A percentile compares a stretch with the other conserved stretches of the same genome.
phyloP scores from a whole-genome alignment of 2,888 invertebrate genomes.

The Vanessa cardui region DNA sequence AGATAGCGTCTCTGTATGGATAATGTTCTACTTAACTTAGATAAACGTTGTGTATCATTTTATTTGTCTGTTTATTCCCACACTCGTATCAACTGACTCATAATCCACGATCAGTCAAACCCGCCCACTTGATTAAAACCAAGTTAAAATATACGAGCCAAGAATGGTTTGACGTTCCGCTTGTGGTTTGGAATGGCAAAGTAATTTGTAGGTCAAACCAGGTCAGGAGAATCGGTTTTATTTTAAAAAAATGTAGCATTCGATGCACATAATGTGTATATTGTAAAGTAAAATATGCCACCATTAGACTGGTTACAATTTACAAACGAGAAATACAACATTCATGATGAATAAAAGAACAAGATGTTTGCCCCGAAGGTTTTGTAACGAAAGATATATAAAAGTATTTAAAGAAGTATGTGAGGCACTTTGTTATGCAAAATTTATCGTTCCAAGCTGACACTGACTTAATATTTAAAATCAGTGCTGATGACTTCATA shows the following conservation, averaged over 20 bases:
- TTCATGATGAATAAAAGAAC: conserved; percentile 72
- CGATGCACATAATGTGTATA: conserved; percentile 11
- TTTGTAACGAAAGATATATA: conserved; percentile 53
- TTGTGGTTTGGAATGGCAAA: conserved; percentile 17
- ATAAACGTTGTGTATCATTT: conserved; percentile 32
- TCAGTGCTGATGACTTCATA: conserved; percentile 50
- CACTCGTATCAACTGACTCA: conserved; percentile 72
- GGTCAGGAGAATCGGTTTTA: conserved; percentile 12
- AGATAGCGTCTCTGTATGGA: conserved; percentile 61
- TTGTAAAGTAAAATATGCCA: conserved; percentile 63
- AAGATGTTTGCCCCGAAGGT: conserved; percentile 54
- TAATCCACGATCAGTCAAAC: conserved; percentile 56
- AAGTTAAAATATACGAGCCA: conserved; percentile 25
- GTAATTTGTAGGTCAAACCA: conserved; percentile 22
- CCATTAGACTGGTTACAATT: conserved; percentile 59
- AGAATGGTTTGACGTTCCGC: conserved; percentile 14
- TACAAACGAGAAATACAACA: conserved; percentile 73
- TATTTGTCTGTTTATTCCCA: conserved; percentile 61
- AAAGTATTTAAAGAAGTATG: conserved; percentile 23
- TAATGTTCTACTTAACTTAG: conserved; percentile 34
- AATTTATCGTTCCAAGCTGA: conserved; percentile 56
- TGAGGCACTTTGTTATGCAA: conserved; percentile 65
- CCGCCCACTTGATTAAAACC: conserved; percentile 61
- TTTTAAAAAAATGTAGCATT: background rate
- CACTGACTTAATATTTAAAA: conserved; percentile 71